Base-by-base conservation (phyloP, 35 echinoderm and acorn worm species). In the Acanthaster planci region DNA sequence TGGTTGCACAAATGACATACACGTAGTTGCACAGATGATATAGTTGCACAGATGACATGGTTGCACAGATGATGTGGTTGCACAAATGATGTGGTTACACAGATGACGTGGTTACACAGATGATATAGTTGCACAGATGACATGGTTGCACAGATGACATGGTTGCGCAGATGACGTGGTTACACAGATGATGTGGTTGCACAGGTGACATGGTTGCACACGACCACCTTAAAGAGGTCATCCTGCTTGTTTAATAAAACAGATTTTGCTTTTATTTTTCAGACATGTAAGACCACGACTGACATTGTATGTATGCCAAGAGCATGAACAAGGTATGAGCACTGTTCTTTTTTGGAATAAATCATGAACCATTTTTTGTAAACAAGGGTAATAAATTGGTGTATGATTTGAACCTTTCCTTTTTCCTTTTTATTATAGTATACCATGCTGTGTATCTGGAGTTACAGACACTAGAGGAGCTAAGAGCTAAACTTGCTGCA, bases 401-500 rank as follows among this genome's bases (percentile, higher is more conserved):
- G n/a, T n/a, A n/a, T n/a, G n/a, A n/a, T n/a, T n/a, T n/a, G n/a
- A n/a, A n/a, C 18, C 36, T 10, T 59, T 17, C 59, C 9, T 47
- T 47, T 47, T 16, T 80, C 18, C 72, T 17, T 39, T 87, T 81
- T 72, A 40, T 23, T 37, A 18, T 53, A 94, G 96, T 99, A 8
- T 99, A 99, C 51, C 96, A 99, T 89, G 96, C 96, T 16, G 55
- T 99, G 55, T 99, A 94, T 67, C 88, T 99, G 15, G 96, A 99
- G 44, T 52, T 81, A 30, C 92, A 92, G 51, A 53, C 87, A 23
- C 50, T 89, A 19, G 60, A 75, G 29, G 92, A 99, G 44, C 55
- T 99, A 50, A 88, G 89, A 40, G 50, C 86, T 38, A 94, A 99
- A 75, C 67, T 99, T 40, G 92, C 96, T 50, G 82, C 80, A 15